Conservation (phyloP, 2,888 invertebrate species). For the Sinotaia quadrata region DNA sequence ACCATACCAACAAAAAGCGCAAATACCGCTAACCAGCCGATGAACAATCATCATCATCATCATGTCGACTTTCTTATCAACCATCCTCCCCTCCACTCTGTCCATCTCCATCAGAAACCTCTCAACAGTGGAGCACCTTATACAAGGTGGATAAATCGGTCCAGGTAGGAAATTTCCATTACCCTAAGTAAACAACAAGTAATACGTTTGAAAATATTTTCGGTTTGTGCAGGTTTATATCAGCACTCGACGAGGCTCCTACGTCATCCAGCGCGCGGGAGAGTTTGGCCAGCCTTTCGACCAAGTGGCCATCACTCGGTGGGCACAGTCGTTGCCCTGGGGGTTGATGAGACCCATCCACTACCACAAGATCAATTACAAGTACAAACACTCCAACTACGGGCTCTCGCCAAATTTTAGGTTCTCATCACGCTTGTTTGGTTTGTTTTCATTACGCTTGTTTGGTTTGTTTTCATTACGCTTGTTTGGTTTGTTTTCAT, state of each 20-base stretch:
- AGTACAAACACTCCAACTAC: slow-evolving; percentile 49
- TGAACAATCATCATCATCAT: background rate
- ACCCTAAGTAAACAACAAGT: no score
- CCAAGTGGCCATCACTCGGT: slow-evolving; percentile 46
- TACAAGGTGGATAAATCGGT: no score
- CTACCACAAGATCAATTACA: slow-evolving; percentile 45
- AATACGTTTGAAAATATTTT: background rate
- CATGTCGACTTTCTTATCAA: background rate
- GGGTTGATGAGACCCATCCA: slow-evolving; percentile 46
- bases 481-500: no score
- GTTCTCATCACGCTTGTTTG: no score
- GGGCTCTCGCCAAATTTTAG: slow-evolving; percentile 47
- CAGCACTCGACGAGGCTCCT: slow-evolving; percentile 71
- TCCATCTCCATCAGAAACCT: no score
- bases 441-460: no score
- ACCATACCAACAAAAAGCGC: no score
- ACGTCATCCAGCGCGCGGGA: slow-evolving; percentile 69
- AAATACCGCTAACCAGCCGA: background rate
- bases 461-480: no score
- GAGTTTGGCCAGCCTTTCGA: slow-evolving; percentile 58
- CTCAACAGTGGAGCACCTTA: no score
- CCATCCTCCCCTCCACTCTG: background rate
- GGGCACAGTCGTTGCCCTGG: slow-evolving; percentile 43
- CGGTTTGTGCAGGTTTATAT: slow-evolving; percentile 66
- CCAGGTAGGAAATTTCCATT: no score